phyloP scores from a whole-genome alignment of 53 echinoderm and acorn worm species.

The Paelopatides confundens region DNA sequence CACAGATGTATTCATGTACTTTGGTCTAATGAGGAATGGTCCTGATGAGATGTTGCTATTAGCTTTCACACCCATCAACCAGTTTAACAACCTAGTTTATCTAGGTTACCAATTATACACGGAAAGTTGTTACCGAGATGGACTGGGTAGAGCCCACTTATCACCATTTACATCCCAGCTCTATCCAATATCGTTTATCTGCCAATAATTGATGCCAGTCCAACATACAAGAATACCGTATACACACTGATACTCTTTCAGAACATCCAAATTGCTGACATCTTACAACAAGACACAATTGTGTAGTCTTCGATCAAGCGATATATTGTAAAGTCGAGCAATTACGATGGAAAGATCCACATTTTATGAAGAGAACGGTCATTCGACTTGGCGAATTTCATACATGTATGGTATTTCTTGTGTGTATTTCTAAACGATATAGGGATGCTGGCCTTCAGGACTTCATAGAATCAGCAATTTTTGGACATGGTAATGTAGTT shows the following conservation, averaged over 20 bases:
- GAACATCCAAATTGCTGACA: slow-evolving; percentile 50
- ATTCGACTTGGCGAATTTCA: slow-evolving; percentile 71
- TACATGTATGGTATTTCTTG: slow-evolving; percentile 58
- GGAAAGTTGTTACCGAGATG: slow-evolving; percentile 9
- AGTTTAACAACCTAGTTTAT: background rate
- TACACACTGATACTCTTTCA: slow-evolving; percentile 33
- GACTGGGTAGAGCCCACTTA: slow-evolving; percentile 18
- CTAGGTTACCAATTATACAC: background rate
- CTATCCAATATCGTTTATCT: slow-evolving; percentile 14
- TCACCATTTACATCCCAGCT: background rate
- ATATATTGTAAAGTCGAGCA: slow-evolving; percentile 64
- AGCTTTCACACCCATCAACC: no score
- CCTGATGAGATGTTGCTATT: no score
- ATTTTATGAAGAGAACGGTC: slow-evolving; percentile 52
- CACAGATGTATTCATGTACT: no score
- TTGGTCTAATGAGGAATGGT: no score
- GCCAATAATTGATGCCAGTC: slow-evolving; percentile 42
- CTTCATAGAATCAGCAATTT: no score
- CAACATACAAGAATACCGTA: slow-evolving; percentile 42
- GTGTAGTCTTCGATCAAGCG: slow-evolving; percentile 37
- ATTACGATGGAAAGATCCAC: slow-evolving; percentile 45
- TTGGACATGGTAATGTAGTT: no score
- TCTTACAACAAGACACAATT: background rate
- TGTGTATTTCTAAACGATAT: slow-evolving; percentile 48
- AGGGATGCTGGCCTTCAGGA: slow-evolving; percentile 67